A percentile compares a stretch with the other conserved stretches of the same genome.
These are phyloP conservation scores for Lasaia peninsularis DNA, from an alignment of 1,140 invertebrate species.

Conservation along the genomic window DNA sequence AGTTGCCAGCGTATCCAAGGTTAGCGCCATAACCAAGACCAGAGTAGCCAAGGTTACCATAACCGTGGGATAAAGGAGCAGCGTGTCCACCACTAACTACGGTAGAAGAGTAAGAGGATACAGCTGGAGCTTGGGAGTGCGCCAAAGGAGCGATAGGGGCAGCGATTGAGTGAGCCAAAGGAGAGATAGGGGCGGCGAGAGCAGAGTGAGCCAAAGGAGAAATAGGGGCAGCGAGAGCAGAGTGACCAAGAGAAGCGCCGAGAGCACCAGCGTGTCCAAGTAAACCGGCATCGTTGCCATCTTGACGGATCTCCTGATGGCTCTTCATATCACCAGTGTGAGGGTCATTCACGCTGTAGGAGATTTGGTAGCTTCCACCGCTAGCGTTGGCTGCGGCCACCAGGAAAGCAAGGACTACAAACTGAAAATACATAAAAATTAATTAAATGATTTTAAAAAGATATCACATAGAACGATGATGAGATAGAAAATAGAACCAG, in stretches of 20 bases:
- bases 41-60: slow-evolving; percentile 7
- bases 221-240: slow-evolving; percentile 66
- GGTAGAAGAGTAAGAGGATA: not conserved
- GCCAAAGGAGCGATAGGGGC: slow-evolving; percentile 30
- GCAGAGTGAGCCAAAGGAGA: slow-evolving; percentile 13
- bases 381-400: slow-evolving; percentile 29
- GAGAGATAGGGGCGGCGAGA: slow-evolving; percentile 16
- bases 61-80: not conserved
- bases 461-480: too few species aligned
- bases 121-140: not conserved
- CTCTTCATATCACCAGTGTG: slow-evolving; percentile 76
- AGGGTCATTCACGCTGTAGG: slow-evolving; percentile 60
- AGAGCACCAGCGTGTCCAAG: slow-evolving; percentile 72
- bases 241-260: slow-evolving; percentile 63
- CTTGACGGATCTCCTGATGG: slow-evolving; percentile 72
- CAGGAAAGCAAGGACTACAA: slow-evolving; percentile 26
- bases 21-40: slow-evolving; percentile 15
- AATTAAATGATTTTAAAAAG: too few species aligned
- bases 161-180: slow-evolving; percentile 26
- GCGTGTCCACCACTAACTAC: not conserved
- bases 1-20: slow-evolving; percentile 19
- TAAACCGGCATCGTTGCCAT: slow-evolving; percentile 78
- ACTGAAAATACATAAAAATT: slow-evolving; percentile 13
- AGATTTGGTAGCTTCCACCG: slow-evolving; percentile 19
- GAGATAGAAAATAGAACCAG: too few species aligned